Evolutionary conservation across 2,888 invertebrate genomes (phyloP).

Genomic region (Ochropleura plecta): DNA sequence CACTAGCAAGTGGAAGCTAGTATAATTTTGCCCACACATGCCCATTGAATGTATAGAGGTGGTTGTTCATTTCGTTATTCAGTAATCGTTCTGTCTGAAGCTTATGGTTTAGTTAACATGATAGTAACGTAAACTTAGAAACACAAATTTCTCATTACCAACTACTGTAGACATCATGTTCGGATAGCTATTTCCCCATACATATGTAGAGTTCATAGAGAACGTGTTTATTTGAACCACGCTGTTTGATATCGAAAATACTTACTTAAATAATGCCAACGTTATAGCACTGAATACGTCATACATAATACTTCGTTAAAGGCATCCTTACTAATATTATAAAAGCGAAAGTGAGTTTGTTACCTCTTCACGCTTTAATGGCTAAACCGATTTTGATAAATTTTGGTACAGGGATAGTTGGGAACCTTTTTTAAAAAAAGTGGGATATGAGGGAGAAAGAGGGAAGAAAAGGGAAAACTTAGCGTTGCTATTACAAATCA

Average conservation of each 20-base stretch:
- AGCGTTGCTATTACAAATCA: too few species aligned
- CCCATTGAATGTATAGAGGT: slow-evolving; percentile 45
- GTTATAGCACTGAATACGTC: background rate
- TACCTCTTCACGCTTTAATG: too few species aligned
- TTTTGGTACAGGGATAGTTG: too few species aligned
- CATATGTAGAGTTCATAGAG: slow-evolving; percentile 5
- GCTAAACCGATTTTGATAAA: too few species aligned
- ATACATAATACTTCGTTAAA: background rate
- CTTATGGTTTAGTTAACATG: slow-evolving; percentile 5
- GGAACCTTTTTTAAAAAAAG: too few species aligned
- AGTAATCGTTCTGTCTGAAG: slow-evolving; percentile 15
- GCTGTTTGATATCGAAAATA: background rate
- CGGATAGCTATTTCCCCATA: background rate
- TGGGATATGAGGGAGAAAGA: too few species aligned
- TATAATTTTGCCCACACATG: slow-evolving; percentile 21
- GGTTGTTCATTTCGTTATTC: slow-evolving; percentile 37
- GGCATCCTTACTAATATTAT: too few species aligned
- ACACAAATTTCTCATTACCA: background rate
- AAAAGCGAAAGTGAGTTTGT: too few species aligned
- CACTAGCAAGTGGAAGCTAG: slow-evolving; percentile 23
- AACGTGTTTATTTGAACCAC: slow-evolving; percentile 13
- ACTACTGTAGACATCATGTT: slow-evolving; percentile 1
- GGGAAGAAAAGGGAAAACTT: too few species aligned
- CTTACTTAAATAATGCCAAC: background rate
- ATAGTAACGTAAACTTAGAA: background rate